Conservation (phyloP, 2,888 invertebrate species). For the Volucella inanis region DNA sequence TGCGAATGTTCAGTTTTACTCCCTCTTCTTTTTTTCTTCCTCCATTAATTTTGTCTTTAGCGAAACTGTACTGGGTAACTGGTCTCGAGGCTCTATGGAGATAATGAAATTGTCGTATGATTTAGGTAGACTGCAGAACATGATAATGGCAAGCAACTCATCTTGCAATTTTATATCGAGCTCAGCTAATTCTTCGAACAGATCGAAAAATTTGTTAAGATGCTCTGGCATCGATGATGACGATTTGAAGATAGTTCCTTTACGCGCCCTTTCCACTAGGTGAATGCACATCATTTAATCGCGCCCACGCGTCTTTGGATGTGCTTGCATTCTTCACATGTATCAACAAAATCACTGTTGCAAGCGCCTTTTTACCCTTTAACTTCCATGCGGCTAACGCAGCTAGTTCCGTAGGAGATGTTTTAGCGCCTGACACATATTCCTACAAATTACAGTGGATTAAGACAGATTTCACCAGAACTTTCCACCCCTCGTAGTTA, state of each 20-base stretch:
- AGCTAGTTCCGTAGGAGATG: no score
- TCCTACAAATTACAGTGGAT: no score
- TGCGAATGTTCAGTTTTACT: constrained; percentile 12
- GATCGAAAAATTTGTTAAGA: constrained; percentile 25
- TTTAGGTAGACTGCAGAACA: constrained; percentile 19
- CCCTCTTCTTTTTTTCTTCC: constrained; percentile 35
- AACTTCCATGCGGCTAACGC: no score
- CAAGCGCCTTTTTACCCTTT: no score
- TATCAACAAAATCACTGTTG: no score
- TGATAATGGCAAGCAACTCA: constrained; percentile 18
- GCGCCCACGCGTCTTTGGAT: constrained; percentile 16
- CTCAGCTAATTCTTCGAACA: constrained; percentile 7
- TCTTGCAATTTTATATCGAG: constrained; percentile 15
- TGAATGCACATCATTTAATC: no score
- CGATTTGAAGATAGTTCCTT: constrained; percentile 19
- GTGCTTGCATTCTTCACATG: constrained; percentile 26
- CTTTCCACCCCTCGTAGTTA: no score
- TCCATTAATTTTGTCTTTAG: constrained; percentile 50
- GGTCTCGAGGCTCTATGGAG: constrained; percentile 28
- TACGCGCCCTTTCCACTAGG: background rate
- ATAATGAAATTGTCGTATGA: constrained; percentile 37
- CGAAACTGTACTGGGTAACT: background rate
- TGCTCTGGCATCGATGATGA: constrained; percentile 14
- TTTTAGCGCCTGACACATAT: no score
- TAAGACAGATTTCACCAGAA: no score